Conservation (phyloP, 2,113 vertebrate species). For the Salvelinus namaycush region DNA sequence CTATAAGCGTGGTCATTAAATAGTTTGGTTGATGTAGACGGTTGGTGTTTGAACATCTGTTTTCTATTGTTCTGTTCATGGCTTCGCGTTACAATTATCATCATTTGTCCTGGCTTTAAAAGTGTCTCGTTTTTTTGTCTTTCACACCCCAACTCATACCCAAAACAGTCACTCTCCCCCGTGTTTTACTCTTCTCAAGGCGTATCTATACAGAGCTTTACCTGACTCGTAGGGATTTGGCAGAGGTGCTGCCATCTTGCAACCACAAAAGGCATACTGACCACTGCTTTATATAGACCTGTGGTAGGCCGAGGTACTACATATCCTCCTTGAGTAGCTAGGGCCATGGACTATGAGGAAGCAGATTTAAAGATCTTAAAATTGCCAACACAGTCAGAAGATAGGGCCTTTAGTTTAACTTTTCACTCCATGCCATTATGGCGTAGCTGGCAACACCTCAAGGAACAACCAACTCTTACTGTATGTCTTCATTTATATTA, state of each 20-base stretch:
- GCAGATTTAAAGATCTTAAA: neutral
- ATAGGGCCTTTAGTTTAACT: neutral
- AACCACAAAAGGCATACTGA: neutral
- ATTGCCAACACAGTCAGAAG: neutral
- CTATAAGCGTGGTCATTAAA: neutral
- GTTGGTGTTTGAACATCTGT: neutral
- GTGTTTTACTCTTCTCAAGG: conserved; percentile 26
- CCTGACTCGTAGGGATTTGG: conserved; percentile 16
- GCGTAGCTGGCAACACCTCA: neutral
- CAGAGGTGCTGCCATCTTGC: conserved; percentile 1
- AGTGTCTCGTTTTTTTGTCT: conserved; percentile 53
- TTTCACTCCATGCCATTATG: neutral
- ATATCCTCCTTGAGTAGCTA: neutral
- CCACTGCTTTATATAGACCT: too few relatives aligned
- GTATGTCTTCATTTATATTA: conserved; percentile 6
- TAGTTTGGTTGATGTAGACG: neutral
- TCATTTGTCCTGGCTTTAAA: conserved; percentile 50
- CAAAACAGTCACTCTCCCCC: conserved; percentile 38
- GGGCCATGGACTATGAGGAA: neutral
- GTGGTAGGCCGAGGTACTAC: too few relatives aligned
- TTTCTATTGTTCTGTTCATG: neutral
- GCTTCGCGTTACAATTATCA: conserved; percentile 34
- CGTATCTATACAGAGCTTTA: conserved; percentile 14
- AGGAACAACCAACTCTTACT: neutral
- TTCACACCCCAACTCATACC: conserved; percentile 51